Conservation (phyloP, 2,113 vertebrate species). For the Cyprinodon variegatus region DNA sequence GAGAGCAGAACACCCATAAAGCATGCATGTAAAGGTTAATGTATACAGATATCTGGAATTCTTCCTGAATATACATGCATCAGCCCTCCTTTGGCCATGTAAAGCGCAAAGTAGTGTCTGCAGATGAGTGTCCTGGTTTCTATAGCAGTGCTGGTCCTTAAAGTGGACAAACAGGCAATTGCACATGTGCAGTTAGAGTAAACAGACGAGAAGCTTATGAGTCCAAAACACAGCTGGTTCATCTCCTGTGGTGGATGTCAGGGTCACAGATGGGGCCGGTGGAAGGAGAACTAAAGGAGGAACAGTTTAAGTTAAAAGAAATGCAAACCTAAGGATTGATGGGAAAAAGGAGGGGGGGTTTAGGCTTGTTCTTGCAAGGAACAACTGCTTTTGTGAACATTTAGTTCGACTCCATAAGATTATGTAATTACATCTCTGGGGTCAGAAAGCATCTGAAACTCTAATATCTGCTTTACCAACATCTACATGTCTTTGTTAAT, state of each 20-base stretch:
- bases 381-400: neutral
- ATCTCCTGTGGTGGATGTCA: slow-evolving; percentile 58
- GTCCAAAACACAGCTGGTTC: slow-evolving; percentile 74
- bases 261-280: slow-evolving; percentile 62
- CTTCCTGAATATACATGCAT: neutral
- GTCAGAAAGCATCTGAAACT: neutral
- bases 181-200: slow-evolving; percentile 38
- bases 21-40: neutral
- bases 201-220: slow-evolving; percentile 49
- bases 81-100: neutral
- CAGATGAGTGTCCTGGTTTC: slow-evolving; percentile 1
- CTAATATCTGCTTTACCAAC: neutral
- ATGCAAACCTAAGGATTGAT: neutral
- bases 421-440: neutral
- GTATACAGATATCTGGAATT: neutral
- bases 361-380: neutral
- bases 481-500: neutral
- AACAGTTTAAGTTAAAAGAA: neutral
- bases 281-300: neutral
- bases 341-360: neutral
- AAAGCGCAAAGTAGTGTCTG: neutral
- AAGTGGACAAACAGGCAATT: neutral
- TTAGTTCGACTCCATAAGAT: slow-evolving; percentile 7
- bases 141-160: neutral
- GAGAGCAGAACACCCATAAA: slow-evolving; percentile 20